These are phyloP conservation scores for Anthopleura sola DNA, from an alignment of 64 coral and sea anemone species.

Conservation along the genomic window DNA sequence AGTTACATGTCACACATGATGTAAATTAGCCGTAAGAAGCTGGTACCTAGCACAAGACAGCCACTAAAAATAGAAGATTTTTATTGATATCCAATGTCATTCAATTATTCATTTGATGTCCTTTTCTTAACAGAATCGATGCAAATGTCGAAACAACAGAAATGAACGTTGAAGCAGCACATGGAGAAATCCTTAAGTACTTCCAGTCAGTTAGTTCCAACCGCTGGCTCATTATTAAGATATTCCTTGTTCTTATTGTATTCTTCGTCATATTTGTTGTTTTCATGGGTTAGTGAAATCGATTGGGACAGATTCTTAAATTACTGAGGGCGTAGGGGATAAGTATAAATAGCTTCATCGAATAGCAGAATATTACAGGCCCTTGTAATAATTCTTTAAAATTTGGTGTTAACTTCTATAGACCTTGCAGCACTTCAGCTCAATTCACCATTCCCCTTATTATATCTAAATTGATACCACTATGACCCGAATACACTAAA, in stretches of 20 bases:
- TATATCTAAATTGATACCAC: too few relatives aligned
- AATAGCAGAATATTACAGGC: neutral
- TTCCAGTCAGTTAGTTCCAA: conserved; percentile 98
- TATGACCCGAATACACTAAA: too few relatives aligned
- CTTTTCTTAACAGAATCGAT: conserved; percentile 76
- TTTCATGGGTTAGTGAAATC: conserved; percentile 77
- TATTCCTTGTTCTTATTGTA: conserved; percentile 90
- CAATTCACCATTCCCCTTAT: too few relatives aligned
- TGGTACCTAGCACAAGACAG: too few relatives aligned
- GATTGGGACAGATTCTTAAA: neutral
- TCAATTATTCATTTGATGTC: neutral
- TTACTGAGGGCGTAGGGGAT: neutral
- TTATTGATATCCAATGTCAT: too few relatives aligned
- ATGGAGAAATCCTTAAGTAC: conserved; percentile 97
- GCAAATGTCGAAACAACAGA: conserved; percentile 94
- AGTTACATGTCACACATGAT: too few relatives aligned
- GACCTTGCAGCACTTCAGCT: too few relatives aligned
- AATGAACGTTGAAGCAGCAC: conserved; percentile 87
- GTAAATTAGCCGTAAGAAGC: too few relatives aligned
- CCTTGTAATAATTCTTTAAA: neutral
- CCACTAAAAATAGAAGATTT: too few relatives aligned
- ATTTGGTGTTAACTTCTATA: neutral
- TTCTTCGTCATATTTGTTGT: conserved; percentile 98
- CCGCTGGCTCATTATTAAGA: conserved; percentile 97
- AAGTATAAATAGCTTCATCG: neutral